Conservation (phyloP, 2,113 vertebrate genomes). For the Pipra filicauda region DNA sequence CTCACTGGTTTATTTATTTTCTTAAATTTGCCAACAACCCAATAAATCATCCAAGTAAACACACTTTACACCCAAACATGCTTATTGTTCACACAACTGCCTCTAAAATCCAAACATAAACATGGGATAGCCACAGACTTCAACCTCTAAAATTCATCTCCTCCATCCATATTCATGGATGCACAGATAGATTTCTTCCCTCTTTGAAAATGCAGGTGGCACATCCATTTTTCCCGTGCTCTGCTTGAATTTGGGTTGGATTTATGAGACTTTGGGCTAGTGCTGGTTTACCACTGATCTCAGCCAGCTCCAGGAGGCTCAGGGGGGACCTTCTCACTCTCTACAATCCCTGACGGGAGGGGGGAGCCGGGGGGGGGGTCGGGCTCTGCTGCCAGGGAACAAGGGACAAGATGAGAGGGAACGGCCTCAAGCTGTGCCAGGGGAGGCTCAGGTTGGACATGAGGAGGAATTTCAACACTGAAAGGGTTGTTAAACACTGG, state of each 20-base stretch:
- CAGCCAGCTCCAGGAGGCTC: background rate
- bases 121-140: background rate
- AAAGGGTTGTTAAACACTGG: background rate
- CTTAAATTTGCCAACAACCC: background rate
- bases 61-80: background rate
- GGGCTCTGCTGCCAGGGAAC: background rate
- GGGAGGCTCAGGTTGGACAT: background rate
- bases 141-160: background rate
- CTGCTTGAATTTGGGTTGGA: background rate
- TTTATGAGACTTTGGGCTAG: background rate
- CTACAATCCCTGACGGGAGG: background rate
- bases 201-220: background rate
- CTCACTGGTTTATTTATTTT: background rate
- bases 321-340: background rate
- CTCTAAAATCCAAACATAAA: background rate
- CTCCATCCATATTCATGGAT: background rate
- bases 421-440: accelerated
- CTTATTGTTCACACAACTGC: background rate
- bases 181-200: background rate
- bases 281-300: background rate
- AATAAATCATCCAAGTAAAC: background rate
- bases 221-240: background rate
- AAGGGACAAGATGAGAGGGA: background rate
- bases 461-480: background rate
- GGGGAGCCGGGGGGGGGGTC: too few relatives aligned